Conservation (phyloP, 2,888 invertebrate species). For the Dolichomitus sp. region DNA sequence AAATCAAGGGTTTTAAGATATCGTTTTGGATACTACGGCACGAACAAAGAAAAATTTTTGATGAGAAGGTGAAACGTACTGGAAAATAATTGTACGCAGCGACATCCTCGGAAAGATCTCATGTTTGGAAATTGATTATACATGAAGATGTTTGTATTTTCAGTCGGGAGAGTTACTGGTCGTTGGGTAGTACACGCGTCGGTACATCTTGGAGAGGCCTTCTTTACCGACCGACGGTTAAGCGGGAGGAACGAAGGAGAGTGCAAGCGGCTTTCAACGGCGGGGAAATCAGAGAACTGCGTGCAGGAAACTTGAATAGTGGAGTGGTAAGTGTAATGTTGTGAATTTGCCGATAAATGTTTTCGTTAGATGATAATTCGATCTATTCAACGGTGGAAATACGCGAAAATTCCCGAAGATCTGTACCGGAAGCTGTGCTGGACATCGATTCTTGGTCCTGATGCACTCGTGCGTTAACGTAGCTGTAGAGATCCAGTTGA, state of each 20-base stretch:
- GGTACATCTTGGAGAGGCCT: neutral
- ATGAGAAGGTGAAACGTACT: neutral
- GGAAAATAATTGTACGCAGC: neutral
- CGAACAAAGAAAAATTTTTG: neutral
- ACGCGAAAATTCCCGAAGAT: neutral
- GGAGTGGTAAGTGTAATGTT: neutral
- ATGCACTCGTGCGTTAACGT: neutral
- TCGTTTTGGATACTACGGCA: neutral
- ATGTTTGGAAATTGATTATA: neutral
- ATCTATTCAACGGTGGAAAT: neutral
- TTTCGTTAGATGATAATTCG: no score
- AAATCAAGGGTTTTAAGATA: neutral
- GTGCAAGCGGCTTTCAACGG: neutral
- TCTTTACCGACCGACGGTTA: neutral
- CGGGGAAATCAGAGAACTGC: neutral
- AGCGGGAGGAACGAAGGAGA: neutral
- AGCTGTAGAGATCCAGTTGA: no score
- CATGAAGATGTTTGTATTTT: neutral
- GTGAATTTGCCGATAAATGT: no score
- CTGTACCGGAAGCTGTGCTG: neutral
- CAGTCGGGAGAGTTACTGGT: neutral
- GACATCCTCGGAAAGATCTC: neutral
- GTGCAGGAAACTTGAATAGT: neutral
- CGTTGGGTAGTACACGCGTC: neutral
- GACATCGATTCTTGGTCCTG: neutral